Percentiles rank a stretch among this genome's conserved stretches.
Conservation (phyloP, 2,797 vertebrate species). For the Diplodus sargus region DNA sequence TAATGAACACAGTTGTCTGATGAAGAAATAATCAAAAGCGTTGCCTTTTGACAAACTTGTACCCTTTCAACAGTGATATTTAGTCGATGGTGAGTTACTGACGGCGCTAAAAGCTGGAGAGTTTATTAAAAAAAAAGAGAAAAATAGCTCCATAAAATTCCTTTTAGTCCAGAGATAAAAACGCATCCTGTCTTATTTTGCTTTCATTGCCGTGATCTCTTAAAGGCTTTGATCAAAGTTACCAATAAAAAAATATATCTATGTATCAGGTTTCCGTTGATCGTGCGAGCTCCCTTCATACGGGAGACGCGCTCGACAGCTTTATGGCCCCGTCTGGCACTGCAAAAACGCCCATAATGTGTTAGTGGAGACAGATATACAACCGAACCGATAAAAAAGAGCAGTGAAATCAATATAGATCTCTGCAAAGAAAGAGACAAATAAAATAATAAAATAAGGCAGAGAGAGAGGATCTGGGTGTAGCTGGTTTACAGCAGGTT, state of each 20-base stretch:
- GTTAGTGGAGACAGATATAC: constrained; percentile 7
- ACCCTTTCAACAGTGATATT: constrained; percentile 5
- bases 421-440: neutral
- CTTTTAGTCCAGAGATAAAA: constrained; percentile 9
- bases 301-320: constrained; percentile 5
- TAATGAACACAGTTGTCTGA: constrained; percentile 1
- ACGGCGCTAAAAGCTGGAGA: neutral
- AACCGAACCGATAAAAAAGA: constrained; percentile 3
- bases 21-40: constrained; percentile 1
- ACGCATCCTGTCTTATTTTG: neutral
- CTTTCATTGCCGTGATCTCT: neutral
- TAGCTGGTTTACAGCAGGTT: constrained; percentile 39
- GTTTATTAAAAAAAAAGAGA: neutral
- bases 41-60: neutral
- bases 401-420: constrained; percentile 5
- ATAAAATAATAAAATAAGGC: neutral
- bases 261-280: neutral
- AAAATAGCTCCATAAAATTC: constrained; percentile 12
- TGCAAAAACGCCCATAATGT: neutral
- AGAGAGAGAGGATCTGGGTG: constrained; percentile 1
- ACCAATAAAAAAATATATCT: neutral
- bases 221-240: neutral
- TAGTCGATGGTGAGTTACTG: constrained; percentile 5
- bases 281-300: neutral
- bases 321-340: constrained; percentile 10